Evolutionary conservation across 2,888 invertebrate species (phyloP).

Genomic region (Deilephila elpenor): DNA sequence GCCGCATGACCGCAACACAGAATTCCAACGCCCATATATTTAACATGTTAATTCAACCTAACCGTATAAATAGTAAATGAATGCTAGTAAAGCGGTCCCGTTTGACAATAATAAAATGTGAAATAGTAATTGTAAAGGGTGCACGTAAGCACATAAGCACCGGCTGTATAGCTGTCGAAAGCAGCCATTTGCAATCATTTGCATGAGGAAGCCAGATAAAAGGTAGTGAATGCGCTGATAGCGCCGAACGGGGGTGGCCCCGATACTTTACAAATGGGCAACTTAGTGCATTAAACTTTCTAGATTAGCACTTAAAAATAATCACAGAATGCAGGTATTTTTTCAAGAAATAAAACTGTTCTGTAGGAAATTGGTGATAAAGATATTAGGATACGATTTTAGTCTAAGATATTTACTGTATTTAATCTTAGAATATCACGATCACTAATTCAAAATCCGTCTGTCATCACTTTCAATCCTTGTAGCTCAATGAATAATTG

Average conservation of each 20-base stretch:
- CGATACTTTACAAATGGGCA: conserved; percentile 43
- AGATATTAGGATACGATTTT: not conserved
- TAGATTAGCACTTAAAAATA: conserved; percentile 44
- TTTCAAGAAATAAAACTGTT: not conserved
- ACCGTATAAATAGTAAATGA: not conserved
- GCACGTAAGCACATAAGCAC: conserved; percentile 36
- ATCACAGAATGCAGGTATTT: not conserved
- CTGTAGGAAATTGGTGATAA: not conserved
- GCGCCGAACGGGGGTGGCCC: conserved; percentile 57
- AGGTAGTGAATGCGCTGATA: conserved; percentile 57
- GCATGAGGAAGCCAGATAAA: conserved; percentile 75
- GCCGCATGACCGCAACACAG: too few species aligned
- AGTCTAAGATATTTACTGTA: too few species aligned
- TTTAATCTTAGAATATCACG: too few species aligned
- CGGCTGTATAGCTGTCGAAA: conserved; percentile 56
- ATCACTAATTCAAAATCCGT: too few species aligned
- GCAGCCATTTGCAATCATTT: conserved; percentile 72
- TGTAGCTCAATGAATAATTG: too few species aligned
- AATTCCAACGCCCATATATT: not conserved
- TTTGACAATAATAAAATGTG: conserved; percentile 10
- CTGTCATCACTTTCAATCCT: too few species aligned
- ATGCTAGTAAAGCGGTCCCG: not conserved
- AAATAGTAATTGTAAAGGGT: conserved; percentile 32
- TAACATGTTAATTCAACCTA: not conserved
- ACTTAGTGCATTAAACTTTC: conserved; percentile 48